These are phyloP conservation scores for Hypomecis punctinalis DNA, from an alignment of 2,888 invertebrate species.

Conservation along the genomic window DNA sequence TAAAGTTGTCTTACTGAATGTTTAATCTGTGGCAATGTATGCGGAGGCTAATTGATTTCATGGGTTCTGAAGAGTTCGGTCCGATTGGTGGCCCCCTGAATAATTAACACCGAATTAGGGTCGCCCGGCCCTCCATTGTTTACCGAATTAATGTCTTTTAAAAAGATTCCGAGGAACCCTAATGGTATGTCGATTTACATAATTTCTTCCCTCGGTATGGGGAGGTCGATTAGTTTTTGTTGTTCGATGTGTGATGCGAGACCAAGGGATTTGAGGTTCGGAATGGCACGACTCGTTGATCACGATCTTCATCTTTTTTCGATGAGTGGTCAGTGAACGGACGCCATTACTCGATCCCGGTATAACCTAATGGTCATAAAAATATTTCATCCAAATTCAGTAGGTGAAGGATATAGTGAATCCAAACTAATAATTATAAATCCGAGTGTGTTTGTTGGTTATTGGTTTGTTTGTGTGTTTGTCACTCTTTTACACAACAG, in stretches of 20 bases:
- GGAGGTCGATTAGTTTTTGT: conserved; percentile 46
- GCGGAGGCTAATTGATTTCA: conserved; percentile 73
- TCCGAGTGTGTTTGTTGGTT: no score
- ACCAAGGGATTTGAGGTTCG: conserved; percentile 20
- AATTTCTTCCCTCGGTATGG: conserved; percentile 50
- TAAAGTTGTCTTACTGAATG: conserved; percentile 1
- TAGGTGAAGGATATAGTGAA: no score
- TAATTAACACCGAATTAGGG: conserved; percentile 75
- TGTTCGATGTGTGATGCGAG: conserved; percentile 28
- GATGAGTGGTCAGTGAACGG: no score
- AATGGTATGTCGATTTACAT: conserved; percentile 59
- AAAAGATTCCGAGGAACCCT: conserved; percentile 53
- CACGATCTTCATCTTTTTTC: no score
- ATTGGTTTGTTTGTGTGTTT: no score
- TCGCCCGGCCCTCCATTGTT: conserved; percentile 55
- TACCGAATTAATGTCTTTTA: conserved; percentile 69
- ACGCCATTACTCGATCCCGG: no score
- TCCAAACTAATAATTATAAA: no score
- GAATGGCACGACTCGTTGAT: neutral
- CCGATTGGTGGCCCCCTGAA: conserved; percentile 63
- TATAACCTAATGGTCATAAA: no score
- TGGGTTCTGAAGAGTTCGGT: conserved; percentile 50
- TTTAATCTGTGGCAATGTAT: conserved; percentile 31
- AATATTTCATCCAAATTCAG: no score
- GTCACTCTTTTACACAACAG: no score